Evolutionary conservation across 2,797 vertebrate genomes (phyloP).

Genomic region (Takifugu rubripes): DNA sequence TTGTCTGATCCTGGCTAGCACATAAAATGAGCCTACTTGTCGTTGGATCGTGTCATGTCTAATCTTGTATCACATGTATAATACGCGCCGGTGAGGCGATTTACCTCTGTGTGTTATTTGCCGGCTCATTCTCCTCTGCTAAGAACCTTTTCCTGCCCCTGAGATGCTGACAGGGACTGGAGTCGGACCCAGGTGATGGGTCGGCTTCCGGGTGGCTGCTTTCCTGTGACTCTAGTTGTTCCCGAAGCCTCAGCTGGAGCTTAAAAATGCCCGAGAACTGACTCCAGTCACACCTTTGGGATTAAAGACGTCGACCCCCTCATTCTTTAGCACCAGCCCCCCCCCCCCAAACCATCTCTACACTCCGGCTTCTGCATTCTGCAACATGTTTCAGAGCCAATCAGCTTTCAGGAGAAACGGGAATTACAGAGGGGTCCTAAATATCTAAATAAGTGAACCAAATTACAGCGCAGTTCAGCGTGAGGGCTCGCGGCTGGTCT

Average conservation of each 20-base stretch:
- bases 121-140: too few relatives aligned
- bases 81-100: not conserved
- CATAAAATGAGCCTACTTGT: slow-evolving; percentile 46
- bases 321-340: slow-evolving; percentile 28
- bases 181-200: slow-evolving; percentile 32
- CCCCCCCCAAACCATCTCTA: slow-evolving; percentile 11
- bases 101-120: not conserved
- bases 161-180: not conserved
- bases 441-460: too few relatives aligned
- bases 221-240: slow-evolving; percentile 46
- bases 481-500: too few relatives aligned
- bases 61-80: not conserved
- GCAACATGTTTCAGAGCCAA: too few relatives aligned
- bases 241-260: slow-evolving; percentile 28
- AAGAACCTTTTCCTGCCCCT: not conserved
- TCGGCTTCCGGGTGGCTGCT: slow-evolving; percentile 35
- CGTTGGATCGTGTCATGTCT: slow-evolving; percentile 1
- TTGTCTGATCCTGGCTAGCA: slow-evolving; percentile 28
- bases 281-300: slow-evolving; percentile 63
- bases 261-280: slow-evolving; percentile 47
- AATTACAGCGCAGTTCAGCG: too few relatives aligned
- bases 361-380: too few relatives aligned
- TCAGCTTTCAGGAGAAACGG: too few relatives aligned
- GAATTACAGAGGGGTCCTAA: too few relatives aligned
- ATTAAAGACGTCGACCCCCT: slow-evolving; percentile 57